Base-by-base conservation (phyloP, 2,797 vertebrate genomes). In the Taenioides sp. region DNA sequence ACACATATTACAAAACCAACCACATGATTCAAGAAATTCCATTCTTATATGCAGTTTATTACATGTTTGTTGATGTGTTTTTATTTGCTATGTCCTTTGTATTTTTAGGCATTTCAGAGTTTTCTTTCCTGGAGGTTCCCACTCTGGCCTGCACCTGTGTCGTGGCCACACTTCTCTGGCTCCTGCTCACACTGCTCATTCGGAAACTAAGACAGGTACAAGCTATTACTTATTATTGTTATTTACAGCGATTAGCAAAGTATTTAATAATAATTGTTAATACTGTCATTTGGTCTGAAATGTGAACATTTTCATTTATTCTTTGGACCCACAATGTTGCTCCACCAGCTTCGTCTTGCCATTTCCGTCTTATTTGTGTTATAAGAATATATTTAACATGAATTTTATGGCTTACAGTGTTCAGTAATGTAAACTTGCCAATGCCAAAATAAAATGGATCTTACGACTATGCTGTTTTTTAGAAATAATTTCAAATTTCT, bases 141-240 rank as follows among this genome's bases (percentile, higher is more conserved):
- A 95, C 95, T 0, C 87, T 99, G 69, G 95, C 94, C 0, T 98
- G 96, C 67, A 96, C 96, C 76, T 97, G 97, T 7, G 94, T 98
- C 84, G 95, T 95, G 76, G 97, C 96, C 0, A 95, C 95, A 0
- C 92, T 98, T 54, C 96, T 98, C 89, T 99, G 97, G 97, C 93
- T 99, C 47, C 81, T 98, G 40, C 67, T 99, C 82, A 98, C 96
- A 0, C 95, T 98, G 69, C 94, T 98, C 75, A 98, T 98, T 86
- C 94, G 96, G 63, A 98, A 96, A 89, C 87, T 99, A 68, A 97
- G 92, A 91, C 94, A 95, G 96, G 97, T 98, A 54, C 10, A 47
- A 7, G 1, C n/a, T n/a, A 22, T 43, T 23, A 22, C 34, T 6
- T 23, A n/a, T 14, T 37, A 2, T 37, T 37, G 34, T 10, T 63